These are phyloP conservation scores for Apodemus agrarius DNA, from an alignment of 2,797 vertebrate genomes.

Conservation along the genomic window DNA sequence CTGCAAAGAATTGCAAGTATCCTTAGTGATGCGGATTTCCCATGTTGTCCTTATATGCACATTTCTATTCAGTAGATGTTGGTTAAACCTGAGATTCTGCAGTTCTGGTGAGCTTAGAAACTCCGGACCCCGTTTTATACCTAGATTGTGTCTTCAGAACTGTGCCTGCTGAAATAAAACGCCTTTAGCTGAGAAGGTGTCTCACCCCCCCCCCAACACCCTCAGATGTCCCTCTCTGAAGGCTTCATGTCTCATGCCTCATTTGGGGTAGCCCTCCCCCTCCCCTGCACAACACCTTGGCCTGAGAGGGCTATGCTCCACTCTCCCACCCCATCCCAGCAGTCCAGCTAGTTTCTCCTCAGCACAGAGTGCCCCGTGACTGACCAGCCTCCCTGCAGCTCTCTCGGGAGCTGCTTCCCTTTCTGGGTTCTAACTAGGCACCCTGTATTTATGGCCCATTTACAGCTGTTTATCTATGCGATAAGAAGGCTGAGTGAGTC, in stretches of 20 bases:
- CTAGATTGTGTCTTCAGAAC: neutral
- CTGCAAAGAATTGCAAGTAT: neutral
- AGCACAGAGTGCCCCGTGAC: neutral
- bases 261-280: neutral
- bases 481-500: constrained; percentile 67
- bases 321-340: neutral
- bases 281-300: neutral
- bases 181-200: neutral
- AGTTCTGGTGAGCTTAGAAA: neutral
- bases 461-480: constrained; percentile 67
- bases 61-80: neutral
- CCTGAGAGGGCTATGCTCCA: neutral
- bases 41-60: neutral
- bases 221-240: neutral
- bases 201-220: neutral
- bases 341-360: neutral
- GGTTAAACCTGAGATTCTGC: neutral
- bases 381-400: neutral
- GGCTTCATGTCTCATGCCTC: neutral
- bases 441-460: constrained; percentile 67
- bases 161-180: neutral
- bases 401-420: neutral
- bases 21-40: constrained; percentile 21
- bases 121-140: fast-evolving
- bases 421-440: neutral